phyloP scores from a whole-genome alignment of 92 coral and sea anemone species.

The Scolanthus callimorphus region DNA sequence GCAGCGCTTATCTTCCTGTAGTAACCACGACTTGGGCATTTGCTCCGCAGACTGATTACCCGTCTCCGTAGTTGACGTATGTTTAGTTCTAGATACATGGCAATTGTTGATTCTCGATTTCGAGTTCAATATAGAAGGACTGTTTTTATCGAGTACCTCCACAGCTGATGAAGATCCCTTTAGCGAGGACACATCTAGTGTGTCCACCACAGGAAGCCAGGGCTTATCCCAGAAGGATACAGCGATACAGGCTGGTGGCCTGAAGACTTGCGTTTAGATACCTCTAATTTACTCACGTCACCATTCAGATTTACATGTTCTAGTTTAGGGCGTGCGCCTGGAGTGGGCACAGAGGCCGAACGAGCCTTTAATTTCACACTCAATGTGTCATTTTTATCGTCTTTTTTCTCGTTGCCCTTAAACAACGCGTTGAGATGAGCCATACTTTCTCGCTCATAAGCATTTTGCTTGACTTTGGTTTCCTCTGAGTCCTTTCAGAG shows the following conservation, averaged over 20 bases:
- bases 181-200: constrained; percentile 13
- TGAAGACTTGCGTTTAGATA: constrained; percentile 14
- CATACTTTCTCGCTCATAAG: constrained; percentile 72
- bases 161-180: constrained; percentile 35
- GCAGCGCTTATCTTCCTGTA: constrained; percentile 82
- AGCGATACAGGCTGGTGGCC: constrained; percentile 33
- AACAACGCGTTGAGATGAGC: constrained; percentile 85
- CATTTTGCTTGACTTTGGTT: constrained; percentile 51
- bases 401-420: constrained; percentile 72
- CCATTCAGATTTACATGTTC: constrained; percentile 81
- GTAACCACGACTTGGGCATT: constrained; percentile 59
- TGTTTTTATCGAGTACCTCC: constrained; percentile 55
- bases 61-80: constrained; percentile 20
- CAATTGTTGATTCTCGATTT: no score
- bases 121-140: constrained; percentile 55
- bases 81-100: constrained; percentile 11
- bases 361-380: neutral
- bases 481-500: constrained; percentile 14
- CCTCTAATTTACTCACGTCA: constrained; percentile 74
- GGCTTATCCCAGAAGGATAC: constrained; percentile 22
- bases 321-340: constrained; percentile 39
- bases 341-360: neutral
- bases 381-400: constrained; percentile 6
- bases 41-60: constrained; percentile 10
- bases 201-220: constrained; percentile 31